Evolutionary conservation across 2,797 vertebrate genomes (phyloP).

Genomic region (Poeciliopsis infans): DNA sequence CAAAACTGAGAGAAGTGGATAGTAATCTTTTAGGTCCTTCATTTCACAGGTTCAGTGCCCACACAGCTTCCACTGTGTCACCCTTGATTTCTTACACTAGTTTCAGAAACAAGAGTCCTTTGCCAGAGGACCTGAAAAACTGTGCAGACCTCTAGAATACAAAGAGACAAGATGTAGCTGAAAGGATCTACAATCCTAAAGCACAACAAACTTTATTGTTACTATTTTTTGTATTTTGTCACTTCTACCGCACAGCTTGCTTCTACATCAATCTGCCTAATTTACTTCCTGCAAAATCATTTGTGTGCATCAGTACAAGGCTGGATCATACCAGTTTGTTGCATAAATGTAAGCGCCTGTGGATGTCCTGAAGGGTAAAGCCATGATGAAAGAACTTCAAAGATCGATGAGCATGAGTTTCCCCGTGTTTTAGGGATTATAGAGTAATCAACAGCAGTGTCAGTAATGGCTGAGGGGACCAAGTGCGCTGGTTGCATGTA

Average conservation of each 20-base stretch:
- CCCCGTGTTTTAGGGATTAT: constrained; percentile 19
- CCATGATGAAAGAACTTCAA: constrained; percentile 14
- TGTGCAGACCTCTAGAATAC: neutral
- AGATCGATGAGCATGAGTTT: constrained; percentile 27
- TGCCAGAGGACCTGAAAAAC: neutral
- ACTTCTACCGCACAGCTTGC: neutral
- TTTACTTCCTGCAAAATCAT: constrained; percentile 4
- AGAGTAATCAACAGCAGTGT: constrained; percentile 25
- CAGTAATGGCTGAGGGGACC: neutral
- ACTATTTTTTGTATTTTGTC: neutral
- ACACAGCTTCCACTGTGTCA: neutral
- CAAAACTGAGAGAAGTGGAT: neutral
- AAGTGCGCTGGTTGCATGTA: neutral
- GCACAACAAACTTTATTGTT: neutral
- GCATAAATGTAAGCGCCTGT: constrained; percentile 10
- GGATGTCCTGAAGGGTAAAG: constrained; percentile 26
- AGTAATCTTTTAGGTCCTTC: neutral
- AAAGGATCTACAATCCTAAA: neutral
- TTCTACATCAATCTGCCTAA: constrained; percentile 5
- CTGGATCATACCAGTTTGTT: constrained; percentile 9
- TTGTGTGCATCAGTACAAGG: constrained; percentile 8
- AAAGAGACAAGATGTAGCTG: neutral
- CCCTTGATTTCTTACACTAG: neutral
- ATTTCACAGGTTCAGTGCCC: neutral
- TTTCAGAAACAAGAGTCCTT: neutral